Conservation (phyloP, 2,888 invertebrate species). For the Zaprionus lineosus region DNA sequence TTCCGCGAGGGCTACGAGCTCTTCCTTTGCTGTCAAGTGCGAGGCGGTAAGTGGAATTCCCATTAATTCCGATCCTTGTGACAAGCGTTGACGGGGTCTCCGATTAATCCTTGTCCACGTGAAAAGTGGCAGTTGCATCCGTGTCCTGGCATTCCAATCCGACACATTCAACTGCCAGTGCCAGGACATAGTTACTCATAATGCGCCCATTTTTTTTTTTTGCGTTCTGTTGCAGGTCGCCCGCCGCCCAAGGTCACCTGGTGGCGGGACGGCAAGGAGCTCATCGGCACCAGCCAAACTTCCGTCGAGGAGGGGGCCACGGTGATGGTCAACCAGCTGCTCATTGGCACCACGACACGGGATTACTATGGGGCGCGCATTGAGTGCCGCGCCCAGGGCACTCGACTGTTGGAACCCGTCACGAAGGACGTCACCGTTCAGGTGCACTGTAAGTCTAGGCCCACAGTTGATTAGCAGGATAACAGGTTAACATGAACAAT, state of each 20-base stretch:
- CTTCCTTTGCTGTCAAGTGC: conserved; percentile 92
- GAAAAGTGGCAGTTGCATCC: too few relatives aligned
- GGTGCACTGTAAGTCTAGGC: conserved; percentile 86
- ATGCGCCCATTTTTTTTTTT: too few relatives aligned
- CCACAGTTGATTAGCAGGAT: not conserved
- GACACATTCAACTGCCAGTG: too few relatives aligned
- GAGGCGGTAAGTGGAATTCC: conserved; percentile 88
- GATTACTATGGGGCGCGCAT: conserved; percentile 89
- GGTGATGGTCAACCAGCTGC: conserved; percentile 89
- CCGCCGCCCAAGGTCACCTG: conserved; percentile 92
- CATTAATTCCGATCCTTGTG: not conserved
- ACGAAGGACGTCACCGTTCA: conserved; percentile 90
- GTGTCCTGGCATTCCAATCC: too few relatives aligned
- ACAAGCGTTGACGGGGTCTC: too few relatives aligned
- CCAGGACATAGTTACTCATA: too few relatives aligned
- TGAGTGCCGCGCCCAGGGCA: conserved; percentile 90
- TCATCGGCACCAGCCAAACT: conserved; percentile 88
- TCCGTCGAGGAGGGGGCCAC: conserved; percentile 85
- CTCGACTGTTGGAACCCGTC: conserved; percentile 87
- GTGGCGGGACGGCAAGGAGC: conserved; percentile 90
- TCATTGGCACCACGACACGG: conserved; percentile 88
- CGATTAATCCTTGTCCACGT: too few relatives aligned
- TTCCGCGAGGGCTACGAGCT: conserved; percentile 93
- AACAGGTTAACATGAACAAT: too few relatives aligned
- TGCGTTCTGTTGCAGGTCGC: conserved; percentile 85